Base-by-base conservation (phyloP, 1,140 invertebrate genomes). In the Eumaeus atala region DNA sequence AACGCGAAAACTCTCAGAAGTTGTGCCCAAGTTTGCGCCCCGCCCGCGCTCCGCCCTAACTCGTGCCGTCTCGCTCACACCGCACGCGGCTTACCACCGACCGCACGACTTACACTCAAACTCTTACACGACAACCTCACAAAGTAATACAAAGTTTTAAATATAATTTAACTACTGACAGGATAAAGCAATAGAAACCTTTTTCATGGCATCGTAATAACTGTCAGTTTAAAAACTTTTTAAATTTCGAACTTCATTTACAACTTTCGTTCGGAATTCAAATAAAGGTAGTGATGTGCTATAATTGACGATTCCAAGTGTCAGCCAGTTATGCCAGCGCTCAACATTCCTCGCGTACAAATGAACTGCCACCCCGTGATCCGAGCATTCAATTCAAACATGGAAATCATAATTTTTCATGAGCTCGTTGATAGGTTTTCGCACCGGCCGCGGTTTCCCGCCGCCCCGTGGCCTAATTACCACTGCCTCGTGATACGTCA, bases 341-440 rank as follows among this genome's bases (percentile, higher is more conserved):
- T 64, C 66, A 62, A 66, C 68, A 79, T 79, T 77, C 67, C 70
- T 72, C 59, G 60, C n/a, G n/a, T n/a, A n/a, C 63, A 63, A 74
- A 80, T 75, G 66, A 74, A 80, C 68, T 77, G 79, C 76, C 77
- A 71, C 67, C 74, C 74, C 56, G 64, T 64, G 65, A 67, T 53
- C 58, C 38, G 67, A 56, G 44, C 60, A 56, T 66, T 68, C 73
- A 61, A 70, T 69, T 75, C 67, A 74, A 77, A 84, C 72, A 77
- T 77, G 78, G 77, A 84, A 78, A 84, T 84, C 78, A 84, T 86
- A 84, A 87, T 84, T 84, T 82, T 86, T 88, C 82, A 84, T 85
- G 75, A 86, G 84, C 78, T 74, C 78, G 76, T 82, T 78, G 79
- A 86, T 86, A 86, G 80, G 84, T 87, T 87, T 87, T 78, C 79